Evolutionary conservation across 2,888 invertebrate genomes (phyloP).

Genomic region (Caenorhabditis virilis): DNA sequence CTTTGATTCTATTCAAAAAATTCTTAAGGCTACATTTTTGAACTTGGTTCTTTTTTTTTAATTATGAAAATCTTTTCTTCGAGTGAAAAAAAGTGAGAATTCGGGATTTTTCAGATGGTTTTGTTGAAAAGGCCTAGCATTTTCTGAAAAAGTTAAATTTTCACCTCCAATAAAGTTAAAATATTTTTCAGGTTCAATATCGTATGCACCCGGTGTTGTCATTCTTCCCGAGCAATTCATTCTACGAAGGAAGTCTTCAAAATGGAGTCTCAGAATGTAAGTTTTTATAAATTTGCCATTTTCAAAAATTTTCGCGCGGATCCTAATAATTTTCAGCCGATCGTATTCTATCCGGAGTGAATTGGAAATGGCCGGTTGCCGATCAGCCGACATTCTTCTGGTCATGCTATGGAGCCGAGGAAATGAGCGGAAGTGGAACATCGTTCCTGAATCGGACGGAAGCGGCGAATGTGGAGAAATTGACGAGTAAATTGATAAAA

Average conservation of each 20-base stretch:
- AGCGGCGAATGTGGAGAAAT: slow-evolving; percentile 96
- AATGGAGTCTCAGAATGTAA: slow-evolving; percentile 91
- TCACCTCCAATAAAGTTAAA: slow-evolving; percentile 2
- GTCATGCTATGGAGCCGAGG: slow-evolving; percentile 92
- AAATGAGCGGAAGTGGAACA: slow-evolving; percentile 96
- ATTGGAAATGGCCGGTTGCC: slow-evolving; percentile 95
- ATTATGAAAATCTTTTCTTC: no score
- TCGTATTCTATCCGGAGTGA: slow-evolving; percentile 83
- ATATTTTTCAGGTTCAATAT: slow-evolving; percentile 77
- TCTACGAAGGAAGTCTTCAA: slow-evolving; percentile 97
- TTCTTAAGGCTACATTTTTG: no score
- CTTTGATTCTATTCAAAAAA: no score
- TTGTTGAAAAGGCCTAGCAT: no score
- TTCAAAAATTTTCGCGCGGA: not conserved
- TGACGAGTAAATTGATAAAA: slow-evolving; percentile 82
- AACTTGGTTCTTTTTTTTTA: no score
- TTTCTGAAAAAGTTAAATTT: slow-evolving; percentile 2
- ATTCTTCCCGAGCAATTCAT: slow-evolving; percentile 97
- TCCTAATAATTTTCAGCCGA: slow-evolving; percentile 75
- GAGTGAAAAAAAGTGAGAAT: no score
- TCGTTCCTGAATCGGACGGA: slow-evolving; percentile 97
- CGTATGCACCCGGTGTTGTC: slow-evolving; percentile 98
- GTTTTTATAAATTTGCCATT: no score
- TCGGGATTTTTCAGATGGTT: no score
- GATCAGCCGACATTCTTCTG: slow-evolving; percentile 99